phyloP scores from a whole-genome alignment of 2,888 invertebrate genomes.

The Zootermopsis nevadensis region DNA sequence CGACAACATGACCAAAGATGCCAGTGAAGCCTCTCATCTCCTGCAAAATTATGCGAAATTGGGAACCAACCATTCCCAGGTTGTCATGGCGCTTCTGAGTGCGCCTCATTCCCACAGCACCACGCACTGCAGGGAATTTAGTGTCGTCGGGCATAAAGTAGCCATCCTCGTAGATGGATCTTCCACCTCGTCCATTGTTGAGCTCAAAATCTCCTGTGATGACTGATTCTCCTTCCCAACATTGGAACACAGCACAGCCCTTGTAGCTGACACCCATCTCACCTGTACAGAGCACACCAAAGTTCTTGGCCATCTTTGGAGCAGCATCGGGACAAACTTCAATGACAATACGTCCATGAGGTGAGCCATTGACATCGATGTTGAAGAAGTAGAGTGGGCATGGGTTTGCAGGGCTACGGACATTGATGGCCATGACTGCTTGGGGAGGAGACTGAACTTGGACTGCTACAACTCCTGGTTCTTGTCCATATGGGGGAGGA shows the following conservation, averaged over 20 bases:
- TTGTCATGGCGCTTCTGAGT: conserved; percentile 84
- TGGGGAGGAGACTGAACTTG: conserved; percentile 64
- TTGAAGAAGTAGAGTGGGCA: conserved; percentile 82
- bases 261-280: conserved; percentile 82
- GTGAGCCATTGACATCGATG: conserved; percentile 77
- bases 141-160: conserved; percentile 87
- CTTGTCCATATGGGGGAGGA: conserved; percentile 48
- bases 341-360: conserved; percentile 78
- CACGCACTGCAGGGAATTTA: conserved; percentile 78
- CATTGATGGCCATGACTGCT: conserved; percentile 60
- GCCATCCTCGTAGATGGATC: conserved; percentile 80
- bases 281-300: conserved; percentile 76
- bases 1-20: conserved; percentile 84
- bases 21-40: conserved; percentile 87
- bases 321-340: conserved; percentile 83
- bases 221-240: conserved; percentile 85
- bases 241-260: conserved; percentile 84
- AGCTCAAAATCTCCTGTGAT: conserved; percentile 82
- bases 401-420: conserved; percentile 67
- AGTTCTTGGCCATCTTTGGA: conserved; percentile 85
- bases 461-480: conserved; percentile 48
- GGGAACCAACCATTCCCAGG: conserved; percentile 84
- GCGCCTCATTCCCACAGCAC: conserved; percentile 84
- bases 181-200: conserved; percentile 84
- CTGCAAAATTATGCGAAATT: conserved; percentile 83